Evolutionary conservation across 2,888 invertebrate genomes (phyloP), one percentile per base, ranked within the genome.

Genomic region (Lithophane socia): DNA sequence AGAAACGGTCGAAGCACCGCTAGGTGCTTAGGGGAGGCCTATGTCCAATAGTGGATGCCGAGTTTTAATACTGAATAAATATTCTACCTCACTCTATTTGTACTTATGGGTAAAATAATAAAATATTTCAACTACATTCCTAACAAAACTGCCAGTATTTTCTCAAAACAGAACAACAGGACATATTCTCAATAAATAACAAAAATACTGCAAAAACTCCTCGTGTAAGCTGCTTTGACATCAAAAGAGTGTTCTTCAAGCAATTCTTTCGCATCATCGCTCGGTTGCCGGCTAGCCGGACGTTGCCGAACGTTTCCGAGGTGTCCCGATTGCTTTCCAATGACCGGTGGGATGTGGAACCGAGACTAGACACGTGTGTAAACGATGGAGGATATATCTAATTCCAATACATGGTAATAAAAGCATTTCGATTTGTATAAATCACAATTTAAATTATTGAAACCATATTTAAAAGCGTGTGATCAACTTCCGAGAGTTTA

Each of bases 191-290:
- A 64, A 79, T 73, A 73, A 83, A 79, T 63, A 78, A 76, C 65
- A 58, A 67, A 63, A 64, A 69, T 58, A 67, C 75, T 75, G 29
- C 52, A 83, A 65, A 52, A 77, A 54, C 47, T 65, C 44, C 54
- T 61, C 61, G 61, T 68, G 49, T 74, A 71, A 77, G 73, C 78
- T 18, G 69, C 77, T 75, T 86, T 79, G 80, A 86, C 80, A 86
- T 84, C 84, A 84, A 84, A 84, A 76, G 86, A 86, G 68, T 79
- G 29, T 82, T 75, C 83, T 86, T 74, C 70, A 70, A 79, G 73
- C 74, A 42, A 83, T 85, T 86, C 79, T 70, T 75, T 73, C 75
- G 65, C 83, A 69, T 84, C 84, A 69, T 60, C 65, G 79, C 75
- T 72, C 75, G 37, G 61, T 49, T 60, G 67, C 24, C 70, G 42